Evolutionary conservation across 2,888 invertebrate species (phyloP).

Genomic region (Sphaerophoria rueppellii): DNA sequence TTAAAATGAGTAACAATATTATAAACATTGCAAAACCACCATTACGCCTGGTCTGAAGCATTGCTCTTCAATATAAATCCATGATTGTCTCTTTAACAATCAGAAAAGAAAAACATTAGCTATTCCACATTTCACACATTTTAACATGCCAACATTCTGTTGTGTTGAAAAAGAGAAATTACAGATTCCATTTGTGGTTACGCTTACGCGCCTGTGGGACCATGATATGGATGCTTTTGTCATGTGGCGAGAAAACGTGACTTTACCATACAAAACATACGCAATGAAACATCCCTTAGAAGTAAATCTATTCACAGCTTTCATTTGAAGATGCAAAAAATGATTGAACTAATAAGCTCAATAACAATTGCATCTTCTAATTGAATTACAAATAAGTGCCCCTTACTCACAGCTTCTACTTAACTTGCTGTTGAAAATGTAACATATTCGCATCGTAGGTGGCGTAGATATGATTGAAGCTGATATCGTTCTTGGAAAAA

Average conservation of each 20-base stretch:
- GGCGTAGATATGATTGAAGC: constrained; percentile 92
- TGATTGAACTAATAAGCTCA: constrained; percentile 50
- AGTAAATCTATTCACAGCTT: background rate
- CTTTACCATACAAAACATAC: constrained; percentile 5
- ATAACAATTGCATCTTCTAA: constrained; percentile 6
- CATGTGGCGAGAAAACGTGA: constrained; percentile 16
- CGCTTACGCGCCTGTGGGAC: background rate
- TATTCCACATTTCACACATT: no score
- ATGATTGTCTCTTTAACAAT: no score
- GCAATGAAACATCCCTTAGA: background rate
- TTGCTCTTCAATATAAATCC: no score
- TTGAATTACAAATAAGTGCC: constrained; percentile 40
- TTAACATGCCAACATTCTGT: no score
- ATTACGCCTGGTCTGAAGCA: no score
- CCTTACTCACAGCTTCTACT: background rate
- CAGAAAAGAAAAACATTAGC: no score
- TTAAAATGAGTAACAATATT: no score
- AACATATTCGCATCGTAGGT: constrained; percentile 78
- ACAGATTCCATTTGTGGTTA: background rate
- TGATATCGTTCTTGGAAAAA: constrained; percentile 88
- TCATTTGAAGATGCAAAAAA: background rate
- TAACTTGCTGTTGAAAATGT: background rate
- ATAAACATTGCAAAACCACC: no score
- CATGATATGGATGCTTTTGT: background rate
- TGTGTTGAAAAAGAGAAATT: background rate